phyloP scores from a whole-genome alignment of 2,888 invertebrate species.

The Nysson spinosus region DNA sequence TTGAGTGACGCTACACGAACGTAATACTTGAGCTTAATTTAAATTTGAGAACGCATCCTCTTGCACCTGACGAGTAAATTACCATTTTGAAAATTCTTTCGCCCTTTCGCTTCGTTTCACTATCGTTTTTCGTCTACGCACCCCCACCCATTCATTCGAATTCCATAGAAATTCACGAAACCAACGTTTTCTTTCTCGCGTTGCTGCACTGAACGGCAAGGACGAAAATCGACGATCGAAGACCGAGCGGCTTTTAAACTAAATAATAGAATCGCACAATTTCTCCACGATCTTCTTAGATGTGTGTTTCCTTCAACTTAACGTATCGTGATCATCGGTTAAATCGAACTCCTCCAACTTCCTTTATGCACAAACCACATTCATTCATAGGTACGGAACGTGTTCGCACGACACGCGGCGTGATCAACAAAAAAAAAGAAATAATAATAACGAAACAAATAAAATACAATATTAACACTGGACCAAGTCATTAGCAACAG shows the following conservation, averaged over 20 bases:
- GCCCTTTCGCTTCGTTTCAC: constrained; percentile 11
- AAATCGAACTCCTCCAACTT: constrained; percentile 28
- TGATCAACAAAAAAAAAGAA: constrained; percentile 74
- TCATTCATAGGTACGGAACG: constrained; percentile 72
- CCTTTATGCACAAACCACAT: constrained; percentile 19
- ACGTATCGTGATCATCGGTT: constrained; percentile 7
- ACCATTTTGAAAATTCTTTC: constrained; percentile 30
- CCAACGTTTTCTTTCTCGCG: neutral
- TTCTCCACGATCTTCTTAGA: neutral
- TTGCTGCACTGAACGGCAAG: no score
- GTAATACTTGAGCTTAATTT: constrained; percentile 77
- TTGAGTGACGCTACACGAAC: constrained; percentile 75
- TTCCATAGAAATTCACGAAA: no score
- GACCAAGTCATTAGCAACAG: constrained; percentile 74
- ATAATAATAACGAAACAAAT: constrained; percentile 76
- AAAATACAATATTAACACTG: constrained; percentile 78
- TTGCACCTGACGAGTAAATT: constrained; percentile 61
- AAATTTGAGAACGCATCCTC: constrained; percentile 61
- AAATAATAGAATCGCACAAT: no score
- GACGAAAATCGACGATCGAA: constrained; percentile 1
- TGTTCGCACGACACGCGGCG: constrained; percentile 75
- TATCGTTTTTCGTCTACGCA: constrained; percentile 9
- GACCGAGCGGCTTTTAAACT: no score
- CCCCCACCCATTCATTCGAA: neutral
- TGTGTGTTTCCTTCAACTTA: neutral